These are phyloP conservation scores for Flabesymbios commensalis DNA, from an alignment of 2,888 invertebrate genomes.

Conservation along the genomic window DNA sequence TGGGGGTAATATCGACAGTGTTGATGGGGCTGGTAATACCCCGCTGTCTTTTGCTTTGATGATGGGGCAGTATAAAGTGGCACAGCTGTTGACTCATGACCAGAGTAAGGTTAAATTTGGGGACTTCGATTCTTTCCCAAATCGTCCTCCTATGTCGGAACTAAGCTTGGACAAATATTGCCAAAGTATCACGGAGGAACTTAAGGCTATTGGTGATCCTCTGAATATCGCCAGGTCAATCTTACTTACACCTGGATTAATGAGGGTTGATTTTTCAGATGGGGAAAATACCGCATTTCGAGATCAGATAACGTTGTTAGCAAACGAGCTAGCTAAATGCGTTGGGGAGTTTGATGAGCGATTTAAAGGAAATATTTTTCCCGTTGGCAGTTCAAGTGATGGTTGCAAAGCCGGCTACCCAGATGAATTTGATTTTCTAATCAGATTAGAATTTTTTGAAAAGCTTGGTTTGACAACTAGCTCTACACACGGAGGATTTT, in stretches of 20 bases:
- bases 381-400: neutral
- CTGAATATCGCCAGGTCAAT: too few species aligned
- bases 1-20: neutral
- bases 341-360: neutral
- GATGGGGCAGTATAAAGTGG: too few species aligned
- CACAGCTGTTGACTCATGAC: too few species aligned
- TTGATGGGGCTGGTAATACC: neutral
- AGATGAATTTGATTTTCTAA: neutral
- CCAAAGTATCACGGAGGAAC: too few species aligned
- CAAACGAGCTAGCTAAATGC: neutral
- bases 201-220: too few species aligned
- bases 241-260: neutral
- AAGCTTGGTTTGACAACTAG: neutral
- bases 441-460: neutral
- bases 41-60: neutral
- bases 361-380: neutral
- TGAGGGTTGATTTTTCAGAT: neutral
- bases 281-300: neutral
- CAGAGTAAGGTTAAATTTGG: too few species aligned
- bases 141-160: too few species aligned
- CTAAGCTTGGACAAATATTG: too few species aligned
- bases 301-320: neutral
- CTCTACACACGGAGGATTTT: neutral
- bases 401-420: neutral
- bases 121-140: too few species aligned